Percentiles rank a stretch among this genome's conserved stretches.
These are phyloP conservation scores for Condylostylus longicornis DNA, from an alignment of 1,140 invertebrate genomes.

Conservation along the genomic window DNA sequence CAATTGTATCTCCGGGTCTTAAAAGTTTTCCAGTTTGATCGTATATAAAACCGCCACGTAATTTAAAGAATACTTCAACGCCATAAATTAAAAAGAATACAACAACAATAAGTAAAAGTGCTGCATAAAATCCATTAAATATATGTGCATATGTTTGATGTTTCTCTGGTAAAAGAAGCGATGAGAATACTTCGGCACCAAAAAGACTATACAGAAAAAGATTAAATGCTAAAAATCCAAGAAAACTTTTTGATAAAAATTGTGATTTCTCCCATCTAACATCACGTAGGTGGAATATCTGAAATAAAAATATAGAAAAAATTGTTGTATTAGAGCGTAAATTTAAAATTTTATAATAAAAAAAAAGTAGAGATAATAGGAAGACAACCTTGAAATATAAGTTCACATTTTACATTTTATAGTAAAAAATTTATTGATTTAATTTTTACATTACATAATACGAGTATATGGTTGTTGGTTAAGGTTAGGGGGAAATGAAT, in stretches of 20 bases:
- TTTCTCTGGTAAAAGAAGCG: slow-evolving; percentile 21
- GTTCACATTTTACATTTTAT: no score
- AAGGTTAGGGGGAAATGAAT: no score
- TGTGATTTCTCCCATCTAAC: slow-evolving; percentile 71
- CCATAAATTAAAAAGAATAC: slow-evolving; percentile 90
- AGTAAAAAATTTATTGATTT: no score
- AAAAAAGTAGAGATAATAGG: no score
- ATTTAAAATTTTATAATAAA: no score
- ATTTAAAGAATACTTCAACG: slow-evolving; percentile 88
- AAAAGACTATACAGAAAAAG: slow-evolving; percentile 75
- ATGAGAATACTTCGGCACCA: slow-evolving; percentile 52
- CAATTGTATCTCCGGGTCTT: slow-evolving; percentile 33
- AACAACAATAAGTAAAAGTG: slow-evolving; percentile 77
- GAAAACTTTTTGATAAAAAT: slow-evolving; percentile 83
- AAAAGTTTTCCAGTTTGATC: slow-evolving; percentile 25
- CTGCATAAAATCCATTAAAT: slow-evolving; percentile 84
- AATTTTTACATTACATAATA: no score
- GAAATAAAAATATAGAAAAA: slow-evolving; percentile 22
- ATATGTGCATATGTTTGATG: slow-evolving; percentile 41
- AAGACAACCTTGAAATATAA: no score
- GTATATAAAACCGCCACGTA: slow-evolving; percentile 40
- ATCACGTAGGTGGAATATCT: slow-evolving; percentile 82
- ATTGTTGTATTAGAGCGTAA: no score
- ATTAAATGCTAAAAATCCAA: slow-evolving; percentile 85
- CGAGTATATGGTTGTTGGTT: no score